Base-by-base conservation (phyloP, 35 echinoderm and acorn worm genomes). In the Stichopus chloronotus region DNA sequence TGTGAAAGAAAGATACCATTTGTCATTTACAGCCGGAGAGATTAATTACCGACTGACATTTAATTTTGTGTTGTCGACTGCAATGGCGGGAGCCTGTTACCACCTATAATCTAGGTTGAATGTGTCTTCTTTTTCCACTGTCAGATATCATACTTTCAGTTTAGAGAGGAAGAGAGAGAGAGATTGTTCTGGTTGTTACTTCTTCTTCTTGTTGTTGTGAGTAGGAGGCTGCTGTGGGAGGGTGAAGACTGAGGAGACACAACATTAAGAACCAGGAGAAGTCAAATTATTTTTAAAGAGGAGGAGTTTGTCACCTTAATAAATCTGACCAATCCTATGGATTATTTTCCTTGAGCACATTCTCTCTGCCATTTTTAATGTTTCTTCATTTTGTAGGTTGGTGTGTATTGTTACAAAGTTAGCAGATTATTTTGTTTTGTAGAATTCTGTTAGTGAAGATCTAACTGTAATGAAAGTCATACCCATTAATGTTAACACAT, bases 11-110 rank as follows among this genome's bases (percentile, higher is more conserved):
- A 43, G 12, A 81, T 81, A 25, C 23, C 78, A 12, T 43, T 8
- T 81, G 53, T 81, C 78, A 81, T 81, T 54, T 54, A 81, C 78
- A 81, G 12, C 78, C 23, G 23, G 78, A 74, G 23, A 25, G 53
- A 43, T 81, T 43, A 81, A 81, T 43, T 81, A 25, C 23, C 22
- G 23, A 17, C 10, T 81, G 23, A 54, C 23, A 81, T 65, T 65
- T 65, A 65, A 65, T 65, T 65, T 65, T 65, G 11, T 11, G 61
- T 19, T 65, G 11, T 11, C 0, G 61, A 14, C 8, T 65, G 11
- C 11, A 8, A 11, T 65, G 11, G 61, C 0, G 61, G 11, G 0
- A 14, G 61, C 19, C 19, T 65, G 61, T 65, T 65, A 65, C 8
- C 19, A 19, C 61, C 61, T 5, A 19, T 14, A 43, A 43, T 43